Evolutionary conservation across 2,888 invertebrate genomes (phyloP).

Genomic region (Itoplectis maculator): DNA sequence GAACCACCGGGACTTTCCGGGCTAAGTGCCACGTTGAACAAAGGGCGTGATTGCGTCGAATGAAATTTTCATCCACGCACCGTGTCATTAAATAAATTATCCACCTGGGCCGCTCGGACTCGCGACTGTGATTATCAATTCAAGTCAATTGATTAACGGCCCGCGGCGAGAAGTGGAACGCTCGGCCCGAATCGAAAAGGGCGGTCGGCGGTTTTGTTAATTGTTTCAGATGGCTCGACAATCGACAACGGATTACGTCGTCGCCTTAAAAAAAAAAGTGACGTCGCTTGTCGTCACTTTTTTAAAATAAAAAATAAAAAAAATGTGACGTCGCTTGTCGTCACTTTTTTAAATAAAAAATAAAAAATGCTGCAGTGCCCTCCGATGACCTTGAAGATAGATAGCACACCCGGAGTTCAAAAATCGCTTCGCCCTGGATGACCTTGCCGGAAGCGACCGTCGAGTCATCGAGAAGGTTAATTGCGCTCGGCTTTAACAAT

Average conservation of each 20-base stretch:
- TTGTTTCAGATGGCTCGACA: neutral
- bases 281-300: neutral
- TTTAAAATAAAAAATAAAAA: no score
- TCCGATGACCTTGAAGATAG: neutral
- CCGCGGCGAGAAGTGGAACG: neutral
- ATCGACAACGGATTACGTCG: neutral
- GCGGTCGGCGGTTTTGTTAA: neutral
- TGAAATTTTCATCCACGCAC: conserved; percentile 31
- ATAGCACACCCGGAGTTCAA: neutral
- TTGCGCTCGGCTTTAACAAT: neutral
- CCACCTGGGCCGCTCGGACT: conserved; percentile 19
- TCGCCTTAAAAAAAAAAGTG: neutral
- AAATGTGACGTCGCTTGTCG: neutral
- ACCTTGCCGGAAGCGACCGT: neutral
- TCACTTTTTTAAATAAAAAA: no score
- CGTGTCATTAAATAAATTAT: conserved; percentile 56
- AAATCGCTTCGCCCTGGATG: neutral
- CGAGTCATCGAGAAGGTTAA: conserved; percentile 16
- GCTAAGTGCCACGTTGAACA: neutral
- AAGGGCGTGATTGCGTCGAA: conserved; percentile 22
- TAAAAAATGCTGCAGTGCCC: no score
- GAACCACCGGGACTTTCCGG: conserved; percentile 3
- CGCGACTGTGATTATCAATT: conserved; percentile 36
- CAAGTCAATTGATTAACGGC: neutral
- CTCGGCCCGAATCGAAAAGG: neutral